Base-by-base conservation (phyloP, 1,140 invertebrate species). In the Orius insidiosus region DNA sequence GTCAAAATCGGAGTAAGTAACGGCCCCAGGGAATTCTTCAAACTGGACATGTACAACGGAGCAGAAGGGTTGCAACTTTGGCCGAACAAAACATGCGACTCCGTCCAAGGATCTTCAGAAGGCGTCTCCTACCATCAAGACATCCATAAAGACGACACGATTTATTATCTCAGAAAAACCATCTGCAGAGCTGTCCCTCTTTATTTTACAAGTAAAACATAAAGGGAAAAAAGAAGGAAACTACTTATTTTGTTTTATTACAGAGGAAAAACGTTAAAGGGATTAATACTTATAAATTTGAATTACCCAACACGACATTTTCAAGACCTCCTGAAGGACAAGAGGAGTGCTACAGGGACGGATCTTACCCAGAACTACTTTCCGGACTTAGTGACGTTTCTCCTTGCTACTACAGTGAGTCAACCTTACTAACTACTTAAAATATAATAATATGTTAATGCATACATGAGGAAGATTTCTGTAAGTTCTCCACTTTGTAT, bases 381-480 rank as follows among this genome's bases (percentile, higher is more conserved):
- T 68, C 67, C 45, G 80, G 80, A 1, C 54, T 83, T 0, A 67
- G 70, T 0, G 74, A 72, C 49, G 54, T 82, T 0, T 71, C 77
- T 0, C 75, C 79, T 47, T 75, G 71, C 49, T 72, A 69, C 50
- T 62, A 63, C 43, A 63, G 66, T 19, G 45, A 51, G 1, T 63
- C 64, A 0, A 39, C 16, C 2, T 19, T 41, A n/a, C n/a, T n/a
- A n/a, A n/a, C n/a, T n/a, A n/a, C n/a, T n/a, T n/a, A n/a, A 24
- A 24, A 24, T 7, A 24, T 4, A 24, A 24, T 24, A 24, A 24
- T 3, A 24, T 24, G 24, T 24, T 24, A 24, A 24, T 7, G 24
- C 24, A 24, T 24, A 4, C 24, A 24, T 4, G 7, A 3, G 24
- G 24, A 24, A 4, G 3, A 24, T 7, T 24, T 24, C 24, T 24